These are phyloP conservation scores for Phoeniculus purpureus DNA, from an alignment of 2,797 vertebrate species.

Conservation along the genomic window DNA sequence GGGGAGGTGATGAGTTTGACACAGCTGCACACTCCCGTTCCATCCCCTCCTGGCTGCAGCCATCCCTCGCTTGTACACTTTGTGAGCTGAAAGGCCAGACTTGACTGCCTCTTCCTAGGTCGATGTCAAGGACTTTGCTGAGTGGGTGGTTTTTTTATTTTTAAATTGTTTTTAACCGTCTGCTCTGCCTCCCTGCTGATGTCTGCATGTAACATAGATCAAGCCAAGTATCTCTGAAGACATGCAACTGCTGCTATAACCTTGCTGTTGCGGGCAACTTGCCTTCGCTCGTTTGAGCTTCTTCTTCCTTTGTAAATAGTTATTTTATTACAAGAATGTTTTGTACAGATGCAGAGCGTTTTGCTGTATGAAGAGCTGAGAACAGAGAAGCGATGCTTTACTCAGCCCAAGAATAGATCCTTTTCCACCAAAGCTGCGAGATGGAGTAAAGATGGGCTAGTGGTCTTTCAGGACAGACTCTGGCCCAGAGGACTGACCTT, in stretches of 20 bases:
- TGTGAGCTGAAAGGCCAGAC: neutral
- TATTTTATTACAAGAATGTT: neutral
- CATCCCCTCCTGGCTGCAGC: neutral
- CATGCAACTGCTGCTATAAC: constrained; percentile 34
- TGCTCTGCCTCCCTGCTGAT: neutral
- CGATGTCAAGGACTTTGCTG: neutral
- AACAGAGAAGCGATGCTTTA: neutral
- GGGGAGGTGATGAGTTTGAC: neutral
- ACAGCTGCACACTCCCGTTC: neutral
- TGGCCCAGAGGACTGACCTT: neutral
- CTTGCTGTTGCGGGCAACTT: neutral
- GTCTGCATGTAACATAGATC: neutral
- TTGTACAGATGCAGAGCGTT: neutral
- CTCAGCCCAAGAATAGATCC: neutral
- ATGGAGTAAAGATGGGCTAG: neutral
- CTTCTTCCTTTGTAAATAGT: neutral
- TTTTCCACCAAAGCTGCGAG: neutral
- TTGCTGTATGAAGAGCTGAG: neutral
- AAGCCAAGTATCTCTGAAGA: neutral
- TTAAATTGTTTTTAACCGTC: neutral
- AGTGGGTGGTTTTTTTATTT: neutral
- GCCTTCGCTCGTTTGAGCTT: neutral
- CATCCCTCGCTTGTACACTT: neutral
- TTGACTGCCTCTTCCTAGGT: neutral
- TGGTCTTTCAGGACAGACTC: neutral